These are phyloP conservation scores for Mactra quadrangularis DNA, from an alignment of 1,140 invertebrate species.

Conservation along the genomic window DNA sequence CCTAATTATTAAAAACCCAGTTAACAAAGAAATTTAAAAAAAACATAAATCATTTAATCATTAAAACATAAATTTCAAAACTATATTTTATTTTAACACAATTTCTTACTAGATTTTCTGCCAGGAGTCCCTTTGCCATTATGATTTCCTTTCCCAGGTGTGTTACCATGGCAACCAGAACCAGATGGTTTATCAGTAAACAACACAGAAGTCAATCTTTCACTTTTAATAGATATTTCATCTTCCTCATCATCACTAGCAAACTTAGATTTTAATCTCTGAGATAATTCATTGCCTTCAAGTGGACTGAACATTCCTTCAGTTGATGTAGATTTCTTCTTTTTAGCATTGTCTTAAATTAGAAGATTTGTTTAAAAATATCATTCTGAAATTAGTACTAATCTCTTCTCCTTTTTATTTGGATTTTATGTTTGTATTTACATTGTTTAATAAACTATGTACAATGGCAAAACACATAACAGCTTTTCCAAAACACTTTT, in stretches of 20 bases:
- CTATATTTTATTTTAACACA: no score
- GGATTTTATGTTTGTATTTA: no score
- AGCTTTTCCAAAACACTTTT: no score
- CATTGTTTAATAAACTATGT: no score
- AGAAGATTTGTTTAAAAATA: neutral
- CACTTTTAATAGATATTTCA: slow-evolving; percentile 27
- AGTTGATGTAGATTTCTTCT: slow-evolving; percentile 40
- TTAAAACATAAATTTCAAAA: no score
- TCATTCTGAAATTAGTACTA: no score
- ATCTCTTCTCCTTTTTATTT: neutral
- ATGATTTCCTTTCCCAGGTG: neutral
- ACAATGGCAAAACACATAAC: no score
- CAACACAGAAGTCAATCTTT: slow-evolving; percentile 30
- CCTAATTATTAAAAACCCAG: no score
- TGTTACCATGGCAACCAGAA: neutral
- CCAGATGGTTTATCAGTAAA: slow-evolving; percentile 10
- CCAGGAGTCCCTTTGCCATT: slow-evolving; percentile 26
- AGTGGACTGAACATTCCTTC: slow-evolving; percentile 50
- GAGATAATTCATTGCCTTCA: slow-evolving; percentile 1
- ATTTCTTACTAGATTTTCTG: slow-evolving; percentile 8
- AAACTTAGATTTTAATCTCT: slow-evolving; percentile 6
- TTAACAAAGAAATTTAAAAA: no score
- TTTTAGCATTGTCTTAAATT: slow-evolving; percentile 9
- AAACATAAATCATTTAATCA: no score
- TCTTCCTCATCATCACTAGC: slow-evolving; percentile 36